phyloP scores from a whole-genome alignment of 2,113 vertebrate species.

The Pelodiscus sinensis region DNA sequence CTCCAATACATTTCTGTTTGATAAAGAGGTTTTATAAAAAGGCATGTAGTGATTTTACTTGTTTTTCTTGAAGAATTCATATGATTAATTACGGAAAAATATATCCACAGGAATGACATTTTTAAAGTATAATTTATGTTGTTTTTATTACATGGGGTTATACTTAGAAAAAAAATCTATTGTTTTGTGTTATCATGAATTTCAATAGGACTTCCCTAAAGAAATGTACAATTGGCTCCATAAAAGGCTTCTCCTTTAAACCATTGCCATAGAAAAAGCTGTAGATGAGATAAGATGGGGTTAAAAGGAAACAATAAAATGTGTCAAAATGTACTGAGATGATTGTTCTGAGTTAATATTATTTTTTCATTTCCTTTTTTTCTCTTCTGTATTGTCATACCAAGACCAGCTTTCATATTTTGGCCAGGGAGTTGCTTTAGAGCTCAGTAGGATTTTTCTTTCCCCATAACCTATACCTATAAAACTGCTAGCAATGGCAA shows the following conservation, averaged over 20 bases:
- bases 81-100: slow-evolving; percentile 57
- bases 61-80: slow-evolving; percentile 39
- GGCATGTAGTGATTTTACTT: neutral
- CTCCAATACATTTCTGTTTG: neutral
- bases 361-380: slow-evolving; percentile 42
- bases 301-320: slow-evolving; percentile 70
- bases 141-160: slow-evolving; percentile 29
- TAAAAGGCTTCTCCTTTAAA: slow-evolving; percentile 60
- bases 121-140: slow-evolving; percentile 56
- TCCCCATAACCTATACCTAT: neutral
- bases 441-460: neutral
- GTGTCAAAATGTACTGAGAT: slow-evolving; percentile 47
- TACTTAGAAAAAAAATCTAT: slow-evolving; percentile 47
- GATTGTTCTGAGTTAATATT: slow-evolving; percentile 42
- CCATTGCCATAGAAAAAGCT: neutral
- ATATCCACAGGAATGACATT: slow-evolving; percentile 36
- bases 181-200: slow-evolving; percentile 69
- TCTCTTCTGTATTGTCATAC: slow-evolving; percentile 3
- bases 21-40: neutral
- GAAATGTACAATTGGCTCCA: slow-evolving; percentile 61
- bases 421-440: slow-evolving; percentile 17
- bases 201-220: slow-evolving; percentile 61
- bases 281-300: slow-evolving; percentile 31
- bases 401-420: slow-evolving; percentile 27
- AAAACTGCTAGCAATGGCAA: neutral